These are phyloP conservation scores for Oreortyx pictus DNA, from an alignment of 2,797 vertebrate genomes.

Conservation along the genomic window DNA sequence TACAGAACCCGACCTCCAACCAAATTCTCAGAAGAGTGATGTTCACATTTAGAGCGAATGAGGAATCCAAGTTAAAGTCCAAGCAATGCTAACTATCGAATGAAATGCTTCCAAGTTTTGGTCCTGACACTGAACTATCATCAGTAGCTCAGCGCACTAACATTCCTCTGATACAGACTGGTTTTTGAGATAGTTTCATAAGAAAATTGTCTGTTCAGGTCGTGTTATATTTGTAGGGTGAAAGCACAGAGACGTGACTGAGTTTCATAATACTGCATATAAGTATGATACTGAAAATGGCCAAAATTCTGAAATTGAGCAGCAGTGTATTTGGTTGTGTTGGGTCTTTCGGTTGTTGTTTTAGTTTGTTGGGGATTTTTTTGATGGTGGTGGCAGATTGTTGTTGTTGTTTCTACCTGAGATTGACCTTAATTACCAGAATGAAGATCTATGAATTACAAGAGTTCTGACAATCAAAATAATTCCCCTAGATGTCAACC, in stretches of 20 bases:
- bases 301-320: neutral
- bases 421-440: slow-evolving; percentile 29
- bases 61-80: neutral
- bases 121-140: neutral
- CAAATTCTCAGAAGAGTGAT: neutral
- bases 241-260: neutral
- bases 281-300: neutral
- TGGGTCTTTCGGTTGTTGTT: neutral
- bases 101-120: neutral
- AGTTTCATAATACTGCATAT: neutral
- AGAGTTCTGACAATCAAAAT: neutral
- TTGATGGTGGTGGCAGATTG: too few species aligned
- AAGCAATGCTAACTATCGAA: neutral
- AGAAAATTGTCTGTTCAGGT: neutral
- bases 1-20: neutral
- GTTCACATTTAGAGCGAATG: rapidly evolving
- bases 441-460: neutral
- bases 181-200: neutral
- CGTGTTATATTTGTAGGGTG: neutral
- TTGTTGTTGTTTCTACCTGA: neutral
- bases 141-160: neutral
- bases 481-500: neutral
- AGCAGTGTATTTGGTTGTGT: neutral
- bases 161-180: neutral
- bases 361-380: neutral